Base-by-base conservation (phyloP, 2,888 invertebrate species). In the Drosophila diplacantha region DNA sequence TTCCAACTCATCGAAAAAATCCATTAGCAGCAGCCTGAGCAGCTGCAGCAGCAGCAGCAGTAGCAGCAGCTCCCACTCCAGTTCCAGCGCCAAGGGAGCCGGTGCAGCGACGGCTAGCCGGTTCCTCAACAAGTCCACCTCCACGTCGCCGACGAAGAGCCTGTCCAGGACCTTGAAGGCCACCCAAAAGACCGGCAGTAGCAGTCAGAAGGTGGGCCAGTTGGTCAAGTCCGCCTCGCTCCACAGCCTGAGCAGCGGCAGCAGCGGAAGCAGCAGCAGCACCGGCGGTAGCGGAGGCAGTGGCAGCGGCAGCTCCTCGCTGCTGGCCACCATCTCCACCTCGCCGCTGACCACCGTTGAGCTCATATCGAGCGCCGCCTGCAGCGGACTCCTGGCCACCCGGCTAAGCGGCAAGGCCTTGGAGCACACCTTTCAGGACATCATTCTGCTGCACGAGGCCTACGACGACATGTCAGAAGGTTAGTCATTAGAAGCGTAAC, bases 381-480 rank as follows among this genome's bases (percentile, higher is more conserved):
- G 85, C 73, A 87, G 85, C 82, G 85, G 87, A 71, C 74, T 88
- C 57, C 74, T 88, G 71, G 83, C 86, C 69, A 74, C 87, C 41
- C 80, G 83, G 67, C 74, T 84, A 64, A 82, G 86, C 76, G 86
- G 86, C 64, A 87, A 87, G 74, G 76, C 78, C 74, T 82, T 87
- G 72, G 84, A 85, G 76, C 86, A 85, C 22, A 81, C 85, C 53
- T 87, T 86, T 84, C 86, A 86, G 76, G 86, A 88, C 66, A 85
- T 86, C 20, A 88, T 86, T 70, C 62, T 87, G 72, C 72, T 88
- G 79, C 85, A 87, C 80, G 88, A 87, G 74, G 81, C 86, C 72
- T 86, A 85, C 84, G 86, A 87, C 86, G 87, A 85, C 75, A 88
- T 88, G 88, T 88, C 88, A 58, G 88, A 88, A 72, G 88, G 88